Evolutionary conservation across 2,888 invertebrate genomes (phyloP).

Genomic region (Fragum sueziense): DNA sequence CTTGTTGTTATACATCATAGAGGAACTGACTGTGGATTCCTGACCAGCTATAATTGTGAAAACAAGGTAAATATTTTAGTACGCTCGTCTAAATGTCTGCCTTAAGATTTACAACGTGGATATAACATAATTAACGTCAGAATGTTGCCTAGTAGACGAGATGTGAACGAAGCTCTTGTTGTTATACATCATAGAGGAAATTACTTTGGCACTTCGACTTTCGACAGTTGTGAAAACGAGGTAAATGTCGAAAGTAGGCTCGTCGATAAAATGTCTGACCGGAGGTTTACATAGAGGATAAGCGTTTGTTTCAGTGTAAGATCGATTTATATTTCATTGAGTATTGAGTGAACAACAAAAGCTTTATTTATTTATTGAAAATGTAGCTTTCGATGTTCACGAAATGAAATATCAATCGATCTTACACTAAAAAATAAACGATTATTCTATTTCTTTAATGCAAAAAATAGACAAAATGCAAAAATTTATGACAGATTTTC

Average conservation of each 20-base stretch:
- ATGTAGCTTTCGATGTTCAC: no score
- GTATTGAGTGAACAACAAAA: no score
- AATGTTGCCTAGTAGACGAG: not conserved
- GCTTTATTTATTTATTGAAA: no score
- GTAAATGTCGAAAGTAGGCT: no score
- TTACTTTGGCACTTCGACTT: conserved; percentile 19
- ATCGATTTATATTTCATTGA: no score
- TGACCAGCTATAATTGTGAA: not conserved
- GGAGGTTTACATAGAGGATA: conserved; percentile 31
- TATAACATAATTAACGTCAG: conserved; percentile 27
- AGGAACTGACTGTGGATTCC: conserved; percentile 30
- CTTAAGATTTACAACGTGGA: conserved; percentile 28
- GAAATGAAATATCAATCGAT: no score
- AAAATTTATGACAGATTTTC: no score
- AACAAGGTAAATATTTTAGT: conserved; percentile 3
- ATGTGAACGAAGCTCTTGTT: conserved; percentile 29
- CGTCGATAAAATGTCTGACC: no score
- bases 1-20: conserved; percentile 33
- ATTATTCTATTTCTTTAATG: no score
- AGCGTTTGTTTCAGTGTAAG: not conserved
- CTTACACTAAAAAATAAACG: no score
- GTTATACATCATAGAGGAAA: conserved; percentile 30
- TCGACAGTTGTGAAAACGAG: not conserved
- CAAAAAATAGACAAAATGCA: no score
- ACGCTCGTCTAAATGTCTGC: no score